These are phyloP conservation scores for Trididemnum clinides DNA, from an alignment of 23 tunicate species.

Conservation along the genomic window DNA sequence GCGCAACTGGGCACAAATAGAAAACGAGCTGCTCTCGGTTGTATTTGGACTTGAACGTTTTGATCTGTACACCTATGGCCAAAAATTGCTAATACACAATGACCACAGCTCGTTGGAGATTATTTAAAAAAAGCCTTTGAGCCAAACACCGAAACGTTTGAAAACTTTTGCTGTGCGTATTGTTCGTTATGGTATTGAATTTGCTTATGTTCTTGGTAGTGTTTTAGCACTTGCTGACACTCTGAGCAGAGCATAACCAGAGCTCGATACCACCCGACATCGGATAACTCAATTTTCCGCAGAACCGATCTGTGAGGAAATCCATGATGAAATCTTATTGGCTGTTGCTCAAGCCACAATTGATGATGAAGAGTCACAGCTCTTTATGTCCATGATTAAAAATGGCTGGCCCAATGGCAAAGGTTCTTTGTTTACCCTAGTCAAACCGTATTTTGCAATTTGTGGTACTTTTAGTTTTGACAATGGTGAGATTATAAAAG, in stretches of 20 bases:
- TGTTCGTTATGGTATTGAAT: constrained; percentile 7
- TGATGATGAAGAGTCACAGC: not conserved
- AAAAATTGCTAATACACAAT: constrained; percentile 14
- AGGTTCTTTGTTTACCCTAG: not conserved
- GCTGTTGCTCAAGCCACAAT: constrained; percentile 3
- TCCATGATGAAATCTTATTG: not conserved
- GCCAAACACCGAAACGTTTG: constrained; percentile 32
- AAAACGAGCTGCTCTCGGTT: constrained; percentile 19
- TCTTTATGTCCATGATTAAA: not conserved
- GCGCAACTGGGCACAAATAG: constrained; percentile 42
- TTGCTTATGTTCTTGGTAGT: constrained; percentile 15
- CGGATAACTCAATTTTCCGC: not conserved
- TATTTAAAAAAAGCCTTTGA: constrained; percentile 23
- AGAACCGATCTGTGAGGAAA: not conserved
- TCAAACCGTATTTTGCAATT: constrained; percentile 16
- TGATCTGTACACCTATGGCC: constrained; percentile 44
- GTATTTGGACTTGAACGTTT: constrained; percentile 37
- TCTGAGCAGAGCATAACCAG: constrained; percentile 1
- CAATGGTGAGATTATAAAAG: constrained; percentile 23
- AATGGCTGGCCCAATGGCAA: constrained; percentile 21
- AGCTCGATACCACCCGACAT: not conserved
- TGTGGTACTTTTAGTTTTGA: constrained; percentile 4
- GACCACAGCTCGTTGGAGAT: constrained; percentile 36
- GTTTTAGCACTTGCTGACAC: constrained; percentile 35
- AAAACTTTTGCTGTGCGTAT: constrained; percentile 21